Conservation (phyloP, 2,113 vertebrate species). For the Octodon degus region DNA sequence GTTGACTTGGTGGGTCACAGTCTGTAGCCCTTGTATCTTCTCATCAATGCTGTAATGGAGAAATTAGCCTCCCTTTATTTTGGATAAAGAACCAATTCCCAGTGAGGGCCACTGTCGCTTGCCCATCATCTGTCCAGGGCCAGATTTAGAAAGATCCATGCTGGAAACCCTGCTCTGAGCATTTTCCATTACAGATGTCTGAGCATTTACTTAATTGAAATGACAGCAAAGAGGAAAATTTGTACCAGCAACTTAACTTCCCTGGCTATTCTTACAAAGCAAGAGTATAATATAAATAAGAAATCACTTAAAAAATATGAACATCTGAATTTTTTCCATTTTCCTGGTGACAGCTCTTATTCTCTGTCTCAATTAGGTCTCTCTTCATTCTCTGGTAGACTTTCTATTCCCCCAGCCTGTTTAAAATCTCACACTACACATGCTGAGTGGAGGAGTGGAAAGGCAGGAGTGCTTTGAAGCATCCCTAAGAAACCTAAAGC, state of each 20-base stretch:
- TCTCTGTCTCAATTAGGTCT: slow-evolving; percentile 54
- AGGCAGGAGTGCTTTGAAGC: not conserved
- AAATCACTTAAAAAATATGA: slow-evolving; percentile 61
- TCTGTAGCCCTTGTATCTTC: not conserved
- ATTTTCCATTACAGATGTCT: slow-evolving; percentile 77
- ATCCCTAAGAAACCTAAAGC: slow-evolving; percentile 4
- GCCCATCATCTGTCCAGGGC: slow-evolving; percentile 13
- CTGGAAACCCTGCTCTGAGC: slow-evolving; percentile 40
- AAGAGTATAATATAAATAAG: slow-evolving; percentile 66
- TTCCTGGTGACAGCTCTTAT: not conserved
- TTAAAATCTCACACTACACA: not conserved
- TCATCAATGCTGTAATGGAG: not conserved
- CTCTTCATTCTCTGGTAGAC: slow-evolving; percentile 31
- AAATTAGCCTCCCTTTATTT: not conserved
- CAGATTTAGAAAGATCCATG: slow-evolving; percentile 49
- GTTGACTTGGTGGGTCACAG: not conserved
- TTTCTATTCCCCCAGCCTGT: not conserved
- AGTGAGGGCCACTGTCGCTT: not conserved
- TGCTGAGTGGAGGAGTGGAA: not conserved
- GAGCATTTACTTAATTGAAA: slow-evolving; percentile 70
- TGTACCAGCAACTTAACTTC: slow-evolving; percentile 75
- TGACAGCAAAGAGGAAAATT: slow-evolving; percentile 77
- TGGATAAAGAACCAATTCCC: not conserved
- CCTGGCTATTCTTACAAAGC: slow-evolving; percentile 74
- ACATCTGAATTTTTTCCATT: slow-evolving; percentile 43